phyloP scores from a whole-genome alignment of 2,113 vertebrate genomes.

The Calyptommatus sinebrachiatus region DNA sequence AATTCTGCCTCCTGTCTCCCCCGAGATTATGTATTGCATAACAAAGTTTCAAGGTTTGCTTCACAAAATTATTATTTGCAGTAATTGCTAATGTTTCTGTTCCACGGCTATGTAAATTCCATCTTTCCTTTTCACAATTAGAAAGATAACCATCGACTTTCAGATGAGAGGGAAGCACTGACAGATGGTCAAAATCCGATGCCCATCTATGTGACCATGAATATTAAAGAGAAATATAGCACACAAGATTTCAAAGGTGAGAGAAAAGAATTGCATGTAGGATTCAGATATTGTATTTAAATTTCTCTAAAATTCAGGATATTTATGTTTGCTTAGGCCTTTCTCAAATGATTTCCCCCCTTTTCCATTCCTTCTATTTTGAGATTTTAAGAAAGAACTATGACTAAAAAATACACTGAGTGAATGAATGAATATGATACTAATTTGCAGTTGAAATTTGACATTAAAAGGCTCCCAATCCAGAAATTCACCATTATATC shows the following conservation, averaged over 20 bases:
- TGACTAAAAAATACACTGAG: too few relatives aligned
- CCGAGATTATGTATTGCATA: too few relatives aligned
- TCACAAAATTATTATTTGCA: background rate
- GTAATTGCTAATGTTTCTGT: accelerated
- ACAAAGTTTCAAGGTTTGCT: too few relatives aligned
- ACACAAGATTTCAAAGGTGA: slow-evolving; percentile 77
- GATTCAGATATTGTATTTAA: background rate
- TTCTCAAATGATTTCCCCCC: too few relatives aligned
- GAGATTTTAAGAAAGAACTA: too few relatives aligned
- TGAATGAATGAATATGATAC: background rate
- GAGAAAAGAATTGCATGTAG: background rate
- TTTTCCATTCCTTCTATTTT: too few relatives aligned
- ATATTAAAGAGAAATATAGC: slow-evolving; percentile 62
- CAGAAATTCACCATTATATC: background rate
- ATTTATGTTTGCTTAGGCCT: background rate
- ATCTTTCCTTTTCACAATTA: slow-evolving; percentile 47
- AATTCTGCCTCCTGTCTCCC: background rate
- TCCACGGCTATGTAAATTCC: background rate
- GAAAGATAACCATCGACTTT: slow-evolving; percentile 74
- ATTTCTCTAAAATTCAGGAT: background rate
- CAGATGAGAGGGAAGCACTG: slow-evolving; percentile 72
- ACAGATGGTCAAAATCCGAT: slow-evolving; percentile 74
- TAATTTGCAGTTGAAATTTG: background rate
- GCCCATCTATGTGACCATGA: slow-evolving; percentile 74
- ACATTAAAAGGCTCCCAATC: background rate